These are phyloP conservation scores for Caprella mutica DNA, from an alignment of 2,888 invertebrate species.

Conservation along the genomic window DNA sequence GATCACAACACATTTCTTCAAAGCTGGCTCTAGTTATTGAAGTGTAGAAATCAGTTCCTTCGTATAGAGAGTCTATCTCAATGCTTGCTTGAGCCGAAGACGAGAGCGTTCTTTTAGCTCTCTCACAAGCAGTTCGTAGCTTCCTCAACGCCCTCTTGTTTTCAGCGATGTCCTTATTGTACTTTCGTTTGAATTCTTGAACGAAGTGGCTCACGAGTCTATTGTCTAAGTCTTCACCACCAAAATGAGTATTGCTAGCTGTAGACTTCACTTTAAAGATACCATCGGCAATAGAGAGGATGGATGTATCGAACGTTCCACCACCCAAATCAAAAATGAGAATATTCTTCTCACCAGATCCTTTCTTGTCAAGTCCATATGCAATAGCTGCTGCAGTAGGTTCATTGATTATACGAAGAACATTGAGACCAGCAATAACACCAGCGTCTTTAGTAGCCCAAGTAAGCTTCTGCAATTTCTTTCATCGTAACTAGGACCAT, in stretches of 20 bases:
- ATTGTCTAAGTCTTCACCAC: slow-evolving; percentile 73
- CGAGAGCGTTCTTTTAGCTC: slow-evolving; percentile 61
- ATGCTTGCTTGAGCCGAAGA: slow-evolving; percentile 66
- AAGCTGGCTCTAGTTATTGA: slow-evolving; percentile 90
- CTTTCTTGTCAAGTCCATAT: slow-evolving; percentile 47
- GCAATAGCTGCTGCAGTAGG: slow-evolving; percentile 63
- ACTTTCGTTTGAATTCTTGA: slow-evolving; percentile 48
- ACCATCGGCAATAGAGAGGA: slow-evolving; percentile 51
- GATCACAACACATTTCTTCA: slow-evolving; percentile 89
- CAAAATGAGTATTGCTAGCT: slow-evolving; percentile 85
- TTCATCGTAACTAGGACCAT: slow-evolving; percentile 43
- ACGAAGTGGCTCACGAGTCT: slow-evolving; percentile 53
- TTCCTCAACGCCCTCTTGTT: slow-evolving; percentile 53
- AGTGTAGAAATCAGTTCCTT: slow-evolving; percentile 93
- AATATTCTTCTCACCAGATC: slow-evolving; percentile 45
- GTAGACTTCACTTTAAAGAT: slow-evolving; percentile 52
- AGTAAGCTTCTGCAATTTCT: slow-evolving; percentile 76
- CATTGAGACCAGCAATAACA: slow-evolving; percentile 63
- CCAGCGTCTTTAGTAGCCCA: slow-evolving; percentile 83
- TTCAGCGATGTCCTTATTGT: slow-evolving; percentile 43
- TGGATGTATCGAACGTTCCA: slow-evolving; percentile 52
- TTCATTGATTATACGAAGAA: slow-evolving; percentile 78
- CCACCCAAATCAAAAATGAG: slow-evolving; percentile 56
- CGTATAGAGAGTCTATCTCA: slow-evolving; percentile 88
- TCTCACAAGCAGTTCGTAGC: slow-evolving; percentile 80